Percentiles rank a stretch among this genome's conserved stretches.
Evolutionary conservation across 2,888 invertebrate species (phyloP).

Genomic region (Cheiracanthium punctorium): DNA sequence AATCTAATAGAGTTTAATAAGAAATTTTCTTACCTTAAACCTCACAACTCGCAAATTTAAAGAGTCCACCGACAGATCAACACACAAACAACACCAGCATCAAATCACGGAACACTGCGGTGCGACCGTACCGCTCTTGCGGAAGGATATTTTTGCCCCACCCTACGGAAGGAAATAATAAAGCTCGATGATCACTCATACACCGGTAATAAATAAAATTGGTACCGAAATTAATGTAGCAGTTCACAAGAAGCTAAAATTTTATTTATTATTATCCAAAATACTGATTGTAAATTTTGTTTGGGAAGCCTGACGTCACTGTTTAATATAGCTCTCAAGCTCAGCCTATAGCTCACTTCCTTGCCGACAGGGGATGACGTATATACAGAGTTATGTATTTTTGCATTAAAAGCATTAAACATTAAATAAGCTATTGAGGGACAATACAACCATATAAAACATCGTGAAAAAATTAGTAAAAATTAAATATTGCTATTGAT

Average conservation of each 20-base stretch:
- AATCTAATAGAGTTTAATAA: background rate
- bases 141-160: constrained; percentile 68
- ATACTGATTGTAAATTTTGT: background rate
- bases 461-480: background rate
- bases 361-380: constrained; percentile 49
- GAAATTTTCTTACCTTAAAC: constrained; percentile 46
- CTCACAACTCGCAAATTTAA: constrained; percentile 19
- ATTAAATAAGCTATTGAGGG: background rate
- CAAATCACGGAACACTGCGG: constrained; percentile 64
- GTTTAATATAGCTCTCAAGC: constrained; percentile 52
- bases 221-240: background rate
- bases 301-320: constrained; percentile 48
- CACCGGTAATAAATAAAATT: constrained; percentile 38
- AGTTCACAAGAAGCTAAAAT: background rate
- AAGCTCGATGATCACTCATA: constrained; percentile 27
- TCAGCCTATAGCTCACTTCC: constrained; percentile 55
- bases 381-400: constrained; percentile 24
- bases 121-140: constrained; percentile 53
- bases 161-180: constrained; percentile 68
- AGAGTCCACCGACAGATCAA: constrained; percentile 44
- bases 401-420: background rate
- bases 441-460: background rate
- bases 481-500: no score
- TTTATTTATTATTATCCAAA: background rate
- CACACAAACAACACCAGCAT: constrained; percentile 63